A percentile compares a stretch with the other conserved stretches of the same genome.
phyloP scores from a whole-genome alignment of 2,888 invertebrate species.

The Graphium colonna region DNA sequence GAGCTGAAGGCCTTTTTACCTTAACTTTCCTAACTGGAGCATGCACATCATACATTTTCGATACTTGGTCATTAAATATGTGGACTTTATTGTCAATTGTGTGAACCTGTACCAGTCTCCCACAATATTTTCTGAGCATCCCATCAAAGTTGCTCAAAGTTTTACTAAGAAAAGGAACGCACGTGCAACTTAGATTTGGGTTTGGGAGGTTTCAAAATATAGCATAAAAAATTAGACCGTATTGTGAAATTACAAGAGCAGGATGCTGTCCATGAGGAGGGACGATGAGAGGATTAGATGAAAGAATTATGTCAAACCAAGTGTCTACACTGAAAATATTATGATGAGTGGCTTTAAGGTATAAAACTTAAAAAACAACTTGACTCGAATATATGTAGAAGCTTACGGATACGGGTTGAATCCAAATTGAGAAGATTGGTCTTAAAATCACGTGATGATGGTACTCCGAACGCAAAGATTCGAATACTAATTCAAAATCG shows the following conservation, averaged over 20 bases:
- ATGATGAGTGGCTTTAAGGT: too few relatives aligned
- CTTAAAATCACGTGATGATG: not conserved
- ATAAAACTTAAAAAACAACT: not conserved
- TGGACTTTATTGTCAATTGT: too few relatives aligned
- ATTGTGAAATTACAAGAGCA: not conserved
- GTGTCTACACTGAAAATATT: not conserved
- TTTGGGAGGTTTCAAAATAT: too few relatives aligned
- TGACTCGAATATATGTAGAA: not conserved
- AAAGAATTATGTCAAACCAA: not conserved
- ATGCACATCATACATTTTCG: too few relatives aligned
- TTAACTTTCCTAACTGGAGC: too few relatives aligned
- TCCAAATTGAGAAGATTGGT: not conserved
- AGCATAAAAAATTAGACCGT: not conserved
- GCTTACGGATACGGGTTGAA: too few relatives aligned
- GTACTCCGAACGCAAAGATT: not conserved
- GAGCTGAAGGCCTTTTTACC: too few relatives aligned
- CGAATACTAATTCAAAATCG: too few relatives aligned
- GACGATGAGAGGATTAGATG: not conserved
- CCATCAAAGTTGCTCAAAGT: not conserved
- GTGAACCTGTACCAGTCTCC: too few relatives aligned
- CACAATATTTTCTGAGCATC: not conserved
- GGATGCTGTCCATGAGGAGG: not conserved
- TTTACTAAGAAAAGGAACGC: too few relatives aligned
- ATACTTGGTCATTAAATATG: too few relatives aligned
- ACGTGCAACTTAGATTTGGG: not conserved